A percentile compares a stretch with the other conserved stretches of the same genome.
These are phyloP conservation scores for Hartigia nigra DNA, from an alignment of 2,888 invertebrate genomes.

Conservation along the genomic window DNA sequence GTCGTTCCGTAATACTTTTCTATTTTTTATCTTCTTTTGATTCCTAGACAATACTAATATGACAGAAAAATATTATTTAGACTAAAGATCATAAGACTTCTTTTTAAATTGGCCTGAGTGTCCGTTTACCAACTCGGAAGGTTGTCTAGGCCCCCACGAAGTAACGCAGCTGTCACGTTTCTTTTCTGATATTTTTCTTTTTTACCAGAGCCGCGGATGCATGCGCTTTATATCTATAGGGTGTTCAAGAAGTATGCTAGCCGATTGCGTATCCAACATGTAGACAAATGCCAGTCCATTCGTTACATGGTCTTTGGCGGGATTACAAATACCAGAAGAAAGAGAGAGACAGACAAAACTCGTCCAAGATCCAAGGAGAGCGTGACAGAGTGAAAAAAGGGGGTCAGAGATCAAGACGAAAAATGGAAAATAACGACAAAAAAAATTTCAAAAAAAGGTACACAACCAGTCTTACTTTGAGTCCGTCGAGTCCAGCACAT, in stretches of 20 bases:
- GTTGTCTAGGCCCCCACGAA: constrained; percentile 6
- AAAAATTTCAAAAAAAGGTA: constrained; percentile 4
- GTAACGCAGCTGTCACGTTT: constrained; percentile 4
- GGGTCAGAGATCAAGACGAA: constrained; percentile 10
- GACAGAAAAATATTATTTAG: neutral
- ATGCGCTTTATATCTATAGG: neutral
- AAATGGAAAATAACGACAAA: constrained; percentile 1
- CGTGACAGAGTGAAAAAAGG: neutral
- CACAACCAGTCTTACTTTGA: constrained; percentile 19
- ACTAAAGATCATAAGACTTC: neutral
- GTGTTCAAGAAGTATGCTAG: neutral
- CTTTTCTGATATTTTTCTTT: constrained; percentile 4
- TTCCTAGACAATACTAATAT: neutral
- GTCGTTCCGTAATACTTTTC: neutral
- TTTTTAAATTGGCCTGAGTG: neutral
- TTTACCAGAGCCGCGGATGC: neutral
- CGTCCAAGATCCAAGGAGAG: neutral
- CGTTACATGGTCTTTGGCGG: neutral
- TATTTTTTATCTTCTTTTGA: neutral
- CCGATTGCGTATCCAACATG: neutral
- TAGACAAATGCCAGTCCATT: neutral
- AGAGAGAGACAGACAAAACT: constrained; percentile 3
- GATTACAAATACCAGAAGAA: neutral
- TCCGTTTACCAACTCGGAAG: neutral
- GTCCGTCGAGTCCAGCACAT: neutral